phyloP scores from a whole-genome alignment of 2,888 invertebrate genomes.

The Helobdella robusta region DNA sequence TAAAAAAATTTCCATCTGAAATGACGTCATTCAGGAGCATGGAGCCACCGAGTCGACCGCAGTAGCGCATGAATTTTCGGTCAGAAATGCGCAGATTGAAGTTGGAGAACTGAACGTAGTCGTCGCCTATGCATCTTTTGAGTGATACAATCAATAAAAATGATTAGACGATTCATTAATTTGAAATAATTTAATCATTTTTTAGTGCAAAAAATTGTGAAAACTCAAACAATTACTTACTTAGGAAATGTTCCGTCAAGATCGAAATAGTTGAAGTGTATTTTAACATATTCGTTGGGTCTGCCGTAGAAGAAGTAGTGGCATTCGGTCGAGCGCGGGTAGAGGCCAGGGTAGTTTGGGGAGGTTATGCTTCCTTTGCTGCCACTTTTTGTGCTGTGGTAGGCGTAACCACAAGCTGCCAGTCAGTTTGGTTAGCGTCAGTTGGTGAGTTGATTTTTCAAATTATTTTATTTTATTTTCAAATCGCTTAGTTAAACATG shows the following conservation, averaged over 20 bases:
- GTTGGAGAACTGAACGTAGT: slow-evolving; percentile 92
- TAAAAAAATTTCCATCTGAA: slow-evolving; percentile 82
- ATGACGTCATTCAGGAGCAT: slow-evolving; percentile 19
- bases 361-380: slow-evolving; percentile 65
- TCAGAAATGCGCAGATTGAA: slow-evolving; percentile 68
- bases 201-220: no score
- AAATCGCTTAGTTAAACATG: background rate
- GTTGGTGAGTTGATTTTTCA: slow-evolving; percentile 48
- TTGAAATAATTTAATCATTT: no score
- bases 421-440: no score
- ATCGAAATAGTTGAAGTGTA: slow-evolving; percentile 74
- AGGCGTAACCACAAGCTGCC: slow-evolving; percentile 61
- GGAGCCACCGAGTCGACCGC: slow-evolving; percentile 53
- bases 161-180: no score
- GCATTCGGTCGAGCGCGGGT: slow-evolving; percentile 70
- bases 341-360: slow-evolving; percentile 71
- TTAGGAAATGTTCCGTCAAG: slow-evolving; percentile 64
- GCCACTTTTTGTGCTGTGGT: slow-evolving; percentile 37
- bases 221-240: no score
- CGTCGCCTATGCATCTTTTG: no score
- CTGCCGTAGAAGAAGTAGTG: slow-evolving; percentile 80
- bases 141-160: no score
- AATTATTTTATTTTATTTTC: background rate
- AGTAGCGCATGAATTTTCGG: slow-evolving; percentile 75
- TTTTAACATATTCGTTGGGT: slow-evolving; percentile 69